Evolutionary conservation across 2,888 invertebrate species (phyloP), one percentile per base, ranked within the genome.

Genomic region (Theretra japonica): DNA sequence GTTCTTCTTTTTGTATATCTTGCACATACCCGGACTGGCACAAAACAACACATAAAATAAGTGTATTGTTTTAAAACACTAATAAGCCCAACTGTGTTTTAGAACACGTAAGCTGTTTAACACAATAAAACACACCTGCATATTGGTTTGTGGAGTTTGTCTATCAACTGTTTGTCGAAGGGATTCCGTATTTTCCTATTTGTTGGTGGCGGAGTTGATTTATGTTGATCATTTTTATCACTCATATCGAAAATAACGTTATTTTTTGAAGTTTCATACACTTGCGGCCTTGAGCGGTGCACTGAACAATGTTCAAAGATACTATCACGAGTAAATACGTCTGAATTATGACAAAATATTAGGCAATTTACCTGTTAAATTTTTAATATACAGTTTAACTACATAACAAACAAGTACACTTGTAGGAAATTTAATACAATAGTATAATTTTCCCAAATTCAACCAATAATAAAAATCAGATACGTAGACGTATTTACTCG

Each of bases 141-240:
- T 82, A 97, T 94, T 76, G 96, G 96, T 73, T 96, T 94, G 86
- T 96, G 96, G 72, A 97, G 88, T 81, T 95, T 95, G 77, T 96
- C 96, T 69, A 96, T 95, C 75, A 96, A 88, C 69, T 95, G 96
- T 79, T 93, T 94, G 80, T 97, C 96, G 84, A 97, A 97, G 4
- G 97, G 97, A 92, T 97, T 97, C 75, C 95, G 93, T 70, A 96
- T 95, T 89, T 90, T 94, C 81, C 83, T 89, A 79, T 86, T 90
- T 56, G 86, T 87, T 69, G 91, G 87, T 56, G 92, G 92, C 50
- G 94, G 93, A 28, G 94, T 92, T 33, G 86, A 89, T 86, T 90
- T 93, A 81, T 84, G 84, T 75, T 84, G 85, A 78, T 84, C 89
- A 88, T 91, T 91, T 88, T 87, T 88, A 79, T 88, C 88, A 83